Percentiles rank a stretch among this genome's conserved stretches.
phyloP scores from a whole-genome alignment of 2,113 vertebrate genomes.

The Ginglymostoma cirratum region DNA sequence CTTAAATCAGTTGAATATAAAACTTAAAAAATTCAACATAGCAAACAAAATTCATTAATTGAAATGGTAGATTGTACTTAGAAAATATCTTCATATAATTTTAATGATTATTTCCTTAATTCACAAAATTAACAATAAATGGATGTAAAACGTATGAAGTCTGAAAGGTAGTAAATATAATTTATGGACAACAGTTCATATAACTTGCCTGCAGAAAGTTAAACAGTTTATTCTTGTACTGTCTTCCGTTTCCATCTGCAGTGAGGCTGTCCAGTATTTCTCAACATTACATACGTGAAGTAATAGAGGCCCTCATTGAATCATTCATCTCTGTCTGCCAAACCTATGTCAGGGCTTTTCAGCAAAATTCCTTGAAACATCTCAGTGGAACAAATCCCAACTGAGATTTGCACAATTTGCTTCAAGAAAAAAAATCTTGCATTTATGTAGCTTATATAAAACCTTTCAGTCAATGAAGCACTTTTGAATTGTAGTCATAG shows the following conservation, averaged over 20 bases:
- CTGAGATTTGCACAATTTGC: not conserved
- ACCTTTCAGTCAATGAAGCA: not conserved
- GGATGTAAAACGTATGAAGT: not conserved
- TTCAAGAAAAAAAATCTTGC: not conserved
- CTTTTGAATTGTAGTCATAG: not conserved
- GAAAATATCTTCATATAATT: not conserved
- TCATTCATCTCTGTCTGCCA: not conserved
- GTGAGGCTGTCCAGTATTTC: not conserved
- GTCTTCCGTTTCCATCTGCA: not conserved
- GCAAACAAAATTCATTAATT: constrained; percentile 41
- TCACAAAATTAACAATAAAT: not conserved
- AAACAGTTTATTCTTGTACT: constrained; percentile 11
- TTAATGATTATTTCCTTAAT: not conserved
- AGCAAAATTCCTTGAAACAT: not conserved
- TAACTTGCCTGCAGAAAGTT: not conserved
- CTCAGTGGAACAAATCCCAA: not conserved
- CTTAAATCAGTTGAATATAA: not conserved
- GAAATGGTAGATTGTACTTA: constrained; percentile 32
- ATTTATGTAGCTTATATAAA: not conserved
- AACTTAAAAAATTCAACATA: not conserved
- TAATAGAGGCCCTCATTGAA: not conserved
- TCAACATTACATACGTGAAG: not conserved
- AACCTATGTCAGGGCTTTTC: no score
- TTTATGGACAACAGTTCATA: not conserved
- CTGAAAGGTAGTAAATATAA: not conserved